Percentiles rank a stretch among this genome's conserved stretches.
phyloP scores from a whole-genome alignment of 2,888 invertebrate genomes.

The Caenorhabditis sp. region DNA sequence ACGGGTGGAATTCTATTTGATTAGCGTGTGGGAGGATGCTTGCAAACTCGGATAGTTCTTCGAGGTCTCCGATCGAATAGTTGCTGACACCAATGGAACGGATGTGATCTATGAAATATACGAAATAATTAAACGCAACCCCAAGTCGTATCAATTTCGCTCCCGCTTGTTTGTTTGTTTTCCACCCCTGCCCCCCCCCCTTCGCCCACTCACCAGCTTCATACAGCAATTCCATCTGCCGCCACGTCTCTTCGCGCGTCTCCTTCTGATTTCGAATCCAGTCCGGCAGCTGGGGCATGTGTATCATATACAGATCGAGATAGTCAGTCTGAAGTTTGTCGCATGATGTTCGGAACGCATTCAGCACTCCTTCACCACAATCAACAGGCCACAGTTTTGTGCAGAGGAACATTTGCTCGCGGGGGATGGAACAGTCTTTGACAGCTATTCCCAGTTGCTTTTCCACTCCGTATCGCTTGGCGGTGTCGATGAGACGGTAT shows the following conservation, averaged over 20 bases:
- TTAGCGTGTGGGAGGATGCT: conserved; percentile 83
- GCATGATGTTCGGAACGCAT: conserved; percentile 82
- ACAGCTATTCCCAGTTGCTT: conserved; percentile 80
- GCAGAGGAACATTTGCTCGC: conserved; percentile 83
- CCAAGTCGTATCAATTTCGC: too few relatives aligned
- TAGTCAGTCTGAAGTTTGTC: conserved; percentile 82
- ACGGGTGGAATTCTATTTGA: conserved; percentile 84
- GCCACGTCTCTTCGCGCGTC: conserved; percentile 83
- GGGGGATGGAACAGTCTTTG: conserved; percentile 65
- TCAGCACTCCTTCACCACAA: conserved; percentile 81
- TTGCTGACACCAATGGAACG: conserved; percentile 84
- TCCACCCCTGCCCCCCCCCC: not conserved
- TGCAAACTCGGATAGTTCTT: conserved; percentile 80
- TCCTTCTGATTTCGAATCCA: conserved; percentile 71
- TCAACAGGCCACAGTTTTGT: conserved; percentile 84
- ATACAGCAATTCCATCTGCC: conserved; percentile 83
- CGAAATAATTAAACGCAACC: too few relatives aligned
- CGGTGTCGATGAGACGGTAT: conserved; percentile 84
- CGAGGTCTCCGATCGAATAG: conserved; percentile 82
- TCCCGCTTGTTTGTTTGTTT: conserved; percentile 1
- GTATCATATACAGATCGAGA: conserved; percentile 84
- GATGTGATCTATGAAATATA: conserved; percentile 72
- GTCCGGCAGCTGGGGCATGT: conserved; percentile 83
- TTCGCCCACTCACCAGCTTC: conserved; percentile 79
- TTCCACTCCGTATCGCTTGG: conserved; percentile 84